phyloP scores from a whole-genome alignment of 2,888 invertebrate genomes.

The Cerastis leucographa region DNA sequence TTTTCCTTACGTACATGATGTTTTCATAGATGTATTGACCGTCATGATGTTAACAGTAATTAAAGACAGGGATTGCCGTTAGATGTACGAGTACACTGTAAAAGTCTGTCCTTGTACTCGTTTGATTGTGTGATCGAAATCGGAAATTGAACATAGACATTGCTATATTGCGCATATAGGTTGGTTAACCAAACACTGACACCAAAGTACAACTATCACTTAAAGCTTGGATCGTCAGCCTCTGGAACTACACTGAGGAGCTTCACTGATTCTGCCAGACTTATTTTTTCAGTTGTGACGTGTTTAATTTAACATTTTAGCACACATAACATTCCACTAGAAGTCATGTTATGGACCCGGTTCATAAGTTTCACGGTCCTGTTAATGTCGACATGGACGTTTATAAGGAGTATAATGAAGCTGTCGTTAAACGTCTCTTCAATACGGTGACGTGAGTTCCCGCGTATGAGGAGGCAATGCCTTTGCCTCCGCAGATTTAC shows the following conservation, averaged over 20 bases:
- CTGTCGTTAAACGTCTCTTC: background rate
- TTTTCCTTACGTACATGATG: no score
- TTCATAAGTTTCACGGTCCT: background rate
- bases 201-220: background rate
- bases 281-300: background rate
- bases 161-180: background rate
- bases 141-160: background rate
- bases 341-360: background rate
- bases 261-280: background rate
- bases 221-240: background rate
- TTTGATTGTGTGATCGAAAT: no score
- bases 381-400: conserved; percentile 8
- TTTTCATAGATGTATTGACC: no score
- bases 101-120: no score
- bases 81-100: no score
- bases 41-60: no score
- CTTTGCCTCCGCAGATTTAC: conserved; percentile 29
- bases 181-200: background rate
- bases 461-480: conserved; percentile 5
- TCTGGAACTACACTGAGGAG: background rate
- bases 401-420: background rate
- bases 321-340: background rate
- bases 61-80: background rate
- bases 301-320: background rate
- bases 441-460: conserved; percentile 7